Base-by-base conservation (phyloP, 1,140 invertebrate genomes). In the Probaryconus sp. region DNA sequence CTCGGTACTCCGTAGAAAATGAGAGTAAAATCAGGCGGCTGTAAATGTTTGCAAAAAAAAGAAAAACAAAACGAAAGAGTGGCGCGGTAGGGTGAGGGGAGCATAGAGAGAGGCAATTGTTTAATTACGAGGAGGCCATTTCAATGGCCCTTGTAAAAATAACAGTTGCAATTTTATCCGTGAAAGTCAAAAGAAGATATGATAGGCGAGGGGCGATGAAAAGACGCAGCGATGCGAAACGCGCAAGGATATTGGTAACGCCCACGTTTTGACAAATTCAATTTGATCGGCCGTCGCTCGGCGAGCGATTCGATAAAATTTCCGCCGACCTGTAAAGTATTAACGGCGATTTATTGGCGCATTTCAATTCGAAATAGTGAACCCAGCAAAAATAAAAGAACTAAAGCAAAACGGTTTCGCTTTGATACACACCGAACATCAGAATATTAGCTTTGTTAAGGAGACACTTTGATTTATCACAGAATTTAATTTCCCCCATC, bases 361-460 rank as follows among this genome's bases (percentile, higher is more conserved):
- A 73, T 76, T 73, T 76, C 76, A 60, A 74, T 76, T 47, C 45
- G 45, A 60, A 76, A 76, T 78, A 37, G 64, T 30, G 48, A 40
- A 35, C 38, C 21, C 33, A 43, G 28, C 18, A 50, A 64, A 70
- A 78, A 74, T 72, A 50, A 58, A 61, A 40, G 13, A 28, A 50
- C n/a, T 10, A 16, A 6, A 1, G 14, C 31, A 33, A 18, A 28
- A 16, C n/a, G n/a, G n/a, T n/a, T 21, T 50, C 28, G 48, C 48
- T 13, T 26, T 51, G 33, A 28, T 33, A 16, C 28, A 14, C 11
- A 13, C n/a, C n/a, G 31, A 38, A 37, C 10, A 14, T 3, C 24
- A 16, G 9, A 50, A 47, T 30, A 7, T 9, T 13, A 20, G 30
- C 28, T 50, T 50, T 48, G 45, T 50, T 50, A 35, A 50, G 14